Evolutionary conservation across 2,888 invertebrate genomes (phyloP).

Genomic region (Pyrrhosoma nymphula): DNA sequence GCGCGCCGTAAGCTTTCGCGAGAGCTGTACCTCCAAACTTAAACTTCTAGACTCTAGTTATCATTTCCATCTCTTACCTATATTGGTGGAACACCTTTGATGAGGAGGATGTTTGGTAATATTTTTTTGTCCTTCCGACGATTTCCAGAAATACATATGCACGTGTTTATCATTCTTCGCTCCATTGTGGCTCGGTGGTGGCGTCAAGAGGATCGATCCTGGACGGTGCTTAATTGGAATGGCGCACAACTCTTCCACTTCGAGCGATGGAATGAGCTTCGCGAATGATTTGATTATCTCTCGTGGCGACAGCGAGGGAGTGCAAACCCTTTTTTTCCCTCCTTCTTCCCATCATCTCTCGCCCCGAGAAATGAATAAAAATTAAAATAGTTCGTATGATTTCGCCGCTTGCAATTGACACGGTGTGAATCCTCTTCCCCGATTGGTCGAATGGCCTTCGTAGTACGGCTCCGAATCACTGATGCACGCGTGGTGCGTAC

Average conservation of each 20-base stretch:
- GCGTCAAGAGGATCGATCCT: background rate
- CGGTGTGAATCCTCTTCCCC: background rate
- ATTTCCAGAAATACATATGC: background rate
- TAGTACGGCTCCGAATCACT: too few species aligned
- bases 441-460: background rate
- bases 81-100: too few species aligned
- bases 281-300: background rate
- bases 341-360: background rate
- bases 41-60: too few species aligned
- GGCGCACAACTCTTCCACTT: background rate
- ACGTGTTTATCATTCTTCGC: background rate
- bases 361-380: background rate
- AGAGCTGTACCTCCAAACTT: too few species aligned
- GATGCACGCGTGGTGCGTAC: too few species aligned
- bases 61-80: too few species aligned
- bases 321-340: background rate
- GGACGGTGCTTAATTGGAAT: background rate
- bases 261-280: background rate
- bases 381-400: background rate
- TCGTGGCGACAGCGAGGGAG: background rate
- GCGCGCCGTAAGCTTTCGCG: too few species aligned
- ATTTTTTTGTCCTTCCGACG: too few species aligned
- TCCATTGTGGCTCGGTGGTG: background rate
- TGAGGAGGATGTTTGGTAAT: too few species aligned
- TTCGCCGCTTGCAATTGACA: background rate